phyloP scores from a whole-genome alignment of 2,113 vertebrate genomes.

The Puffinus mauretanicus region DNA sequence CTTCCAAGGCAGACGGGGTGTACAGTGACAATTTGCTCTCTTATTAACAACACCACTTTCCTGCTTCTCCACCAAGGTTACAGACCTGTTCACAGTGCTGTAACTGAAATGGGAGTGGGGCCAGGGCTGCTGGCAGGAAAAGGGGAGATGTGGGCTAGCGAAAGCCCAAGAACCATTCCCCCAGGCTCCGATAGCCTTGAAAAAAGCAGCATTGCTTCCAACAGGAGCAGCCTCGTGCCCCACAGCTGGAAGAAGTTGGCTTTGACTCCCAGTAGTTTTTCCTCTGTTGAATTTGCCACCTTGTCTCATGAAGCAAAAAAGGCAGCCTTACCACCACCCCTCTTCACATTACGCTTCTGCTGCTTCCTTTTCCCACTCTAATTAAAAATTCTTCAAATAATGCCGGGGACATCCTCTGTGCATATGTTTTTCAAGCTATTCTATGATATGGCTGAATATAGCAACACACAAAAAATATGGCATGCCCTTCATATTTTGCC shows the following conservation, averaged over 20 bases:
- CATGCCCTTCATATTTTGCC: background rate
- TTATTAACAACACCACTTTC: background rate
- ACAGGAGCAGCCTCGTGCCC: background rate
- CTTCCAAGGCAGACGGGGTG: background rate
- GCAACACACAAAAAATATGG: background rate
- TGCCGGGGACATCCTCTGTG: background rate
- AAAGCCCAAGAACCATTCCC: constrained; percentile 27
- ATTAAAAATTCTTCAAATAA: background rate
- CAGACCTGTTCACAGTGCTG: background rate
- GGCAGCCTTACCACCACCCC: background rate
- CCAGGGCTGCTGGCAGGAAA: constrained; percentile 53
- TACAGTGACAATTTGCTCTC: background rate
- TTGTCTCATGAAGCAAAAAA: background rate
- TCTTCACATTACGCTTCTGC: background rate
- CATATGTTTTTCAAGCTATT: background rate
- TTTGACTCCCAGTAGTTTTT: constrained; percentile 28
- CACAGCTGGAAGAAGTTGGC: constrained; percentile 31
- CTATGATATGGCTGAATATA: background rate
- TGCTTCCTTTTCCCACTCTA: background rate
- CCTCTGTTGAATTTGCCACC: constrained; percentile 27
- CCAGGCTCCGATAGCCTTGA: background rate
- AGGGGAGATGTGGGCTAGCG: background rate
- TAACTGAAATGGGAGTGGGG: background rate
- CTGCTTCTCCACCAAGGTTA: constrained; percentile 11
- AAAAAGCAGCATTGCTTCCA: constrained; percentile 45